phyloP scores from a whole-genome alignment of 2,888 invertebrate species.

The Bugulina stolonifera region DNA sequence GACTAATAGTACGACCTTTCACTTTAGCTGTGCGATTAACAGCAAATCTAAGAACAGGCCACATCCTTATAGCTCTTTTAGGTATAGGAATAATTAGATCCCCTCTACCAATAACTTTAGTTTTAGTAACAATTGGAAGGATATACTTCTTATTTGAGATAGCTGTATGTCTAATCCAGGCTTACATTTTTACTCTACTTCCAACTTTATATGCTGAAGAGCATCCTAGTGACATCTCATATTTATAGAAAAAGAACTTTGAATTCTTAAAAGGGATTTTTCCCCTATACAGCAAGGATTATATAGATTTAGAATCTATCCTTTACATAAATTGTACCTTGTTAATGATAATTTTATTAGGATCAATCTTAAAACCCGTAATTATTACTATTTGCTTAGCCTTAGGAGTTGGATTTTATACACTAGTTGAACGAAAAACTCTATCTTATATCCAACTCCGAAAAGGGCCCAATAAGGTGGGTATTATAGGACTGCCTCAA shows the following conservation, averaged over 20 bases:
- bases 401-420: background rate
- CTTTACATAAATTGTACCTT: no score
- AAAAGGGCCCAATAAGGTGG: conserved; percentile 69
- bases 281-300: no score
- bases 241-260: no score
- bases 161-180: background rate
- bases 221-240: background rate
- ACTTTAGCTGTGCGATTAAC: background rate
- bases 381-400: background rate
- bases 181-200: background rate
- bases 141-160: background rate
- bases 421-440: conserved; percentile 38
- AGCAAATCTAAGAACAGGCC: background rate
- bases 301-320: no score
- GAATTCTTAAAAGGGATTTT: no score
- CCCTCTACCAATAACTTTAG: background rate
- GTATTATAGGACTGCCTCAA: conserved; percentile 62
- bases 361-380: background rate
- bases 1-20: background rate
- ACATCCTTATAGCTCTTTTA: background rate
- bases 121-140: background rate
- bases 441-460: conserved; percentile 69
- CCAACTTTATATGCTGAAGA: background rate
- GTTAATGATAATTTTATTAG: background rate
- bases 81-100: background rate